Conservation (phyloP, 2,888 invertebrate genomes). For the Cantharis flavilabris region DNA sequence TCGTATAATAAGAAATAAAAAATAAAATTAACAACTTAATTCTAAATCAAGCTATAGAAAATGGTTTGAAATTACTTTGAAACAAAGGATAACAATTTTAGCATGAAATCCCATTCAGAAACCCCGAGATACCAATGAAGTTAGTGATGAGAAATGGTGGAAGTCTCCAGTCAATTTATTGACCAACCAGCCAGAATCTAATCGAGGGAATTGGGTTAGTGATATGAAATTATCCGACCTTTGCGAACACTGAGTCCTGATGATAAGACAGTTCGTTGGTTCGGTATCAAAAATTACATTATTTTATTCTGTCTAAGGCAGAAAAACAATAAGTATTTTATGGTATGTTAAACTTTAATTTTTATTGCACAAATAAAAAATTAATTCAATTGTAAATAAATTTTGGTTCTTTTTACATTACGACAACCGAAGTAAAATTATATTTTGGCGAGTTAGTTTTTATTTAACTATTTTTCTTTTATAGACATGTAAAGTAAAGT, state of each 20-base stretch:
- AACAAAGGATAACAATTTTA: conserved; percentile 48
- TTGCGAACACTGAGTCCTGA: conserved; percentile 52
- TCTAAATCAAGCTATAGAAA: conserved; percentile 30
- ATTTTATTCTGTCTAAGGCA: conserved; percentile 36
- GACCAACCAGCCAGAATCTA: conserved; percentile 57
- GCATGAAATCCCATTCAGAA: conserved; percentile 51
- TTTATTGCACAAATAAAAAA: conserved; percentile 6
- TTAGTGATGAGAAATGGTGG: conserved; percentile 55
- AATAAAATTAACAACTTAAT: conserved; percentile 10
- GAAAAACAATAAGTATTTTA: conserved; percentile 28
- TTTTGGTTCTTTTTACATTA: background rate
- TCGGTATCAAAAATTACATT: conserved; percentile 50
- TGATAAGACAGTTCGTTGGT: conserved; percentile 55
- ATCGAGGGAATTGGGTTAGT: conserved; percentile 57
- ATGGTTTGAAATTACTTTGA: conserved; percentile 37
- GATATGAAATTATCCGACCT: conserved; percentile 53
- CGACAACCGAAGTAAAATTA: background rate
- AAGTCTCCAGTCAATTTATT: conserved; percentile 56
- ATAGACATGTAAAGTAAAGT: too few relatives aligned
- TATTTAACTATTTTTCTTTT: background rate
- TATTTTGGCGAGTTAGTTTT: background rate
- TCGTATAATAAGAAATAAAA: background rate
- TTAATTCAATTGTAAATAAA: background rate
- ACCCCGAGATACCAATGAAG: conserved; percentile 53
- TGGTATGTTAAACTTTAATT: conserved; percentile 16